phyloP scores from a whole-genome alignment of 2,888 invertebrate genomes.

The Ernsta delagoae region DNA sequence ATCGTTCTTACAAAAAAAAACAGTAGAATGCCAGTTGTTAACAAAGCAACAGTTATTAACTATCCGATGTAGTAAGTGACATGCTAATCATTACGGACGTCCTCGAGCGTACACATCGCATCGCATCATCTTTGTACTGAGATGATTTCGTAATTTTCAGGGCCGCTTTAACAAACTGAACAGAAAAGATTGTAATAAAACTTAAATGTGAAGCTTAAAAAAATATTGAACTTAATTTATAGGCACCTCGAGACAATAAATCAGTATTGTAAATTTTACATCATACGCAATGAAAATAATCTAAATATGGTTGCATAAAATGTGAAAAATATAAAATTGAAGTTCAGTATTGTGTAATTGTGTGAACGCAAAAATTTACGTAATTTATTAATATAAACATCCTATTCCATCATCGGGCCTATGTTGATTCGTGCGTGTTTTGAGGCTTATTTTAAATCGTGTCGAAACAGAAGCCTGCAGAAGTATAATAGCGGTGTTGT shows the following conservation, averaged over 20 bases:
- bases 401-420: not conserved
- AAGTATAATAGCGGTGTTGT: conserved; percentile 23
- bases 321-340: too few relatives aligned
- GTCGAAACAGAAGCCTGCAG: conserved; percentile 27
- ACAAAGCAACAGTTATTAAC: conserved; percentile 30
- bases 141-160: conserved; percentile 29
- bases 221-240: too few relatives aligned
- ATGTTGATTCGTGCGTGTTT: conserved; percentile 24
- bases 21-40: not conserved
- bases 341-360: not conserved
- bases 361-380: not conserved
- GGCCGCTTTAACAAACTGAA: not conserved
- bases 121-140: conserved; percentile 5
- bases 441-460: conserved; percentile 29
- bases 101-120: conserved; percentile 31
- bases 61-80: conserved; percentile 23
- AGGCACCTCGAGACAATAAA: too few relatives aligned
- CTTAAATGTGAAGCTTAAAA: too few relatives aligned
- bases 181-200: not conserved
- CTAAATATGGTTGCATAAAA: too few relatives aligned
- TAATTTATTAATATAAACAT: not conserved
- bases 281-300: too few relatives aligned
- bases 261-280: too few relatives aligned
- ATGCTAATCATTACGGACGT: conserved; percentile 24
- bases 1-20: not conserved